Conservation (phyloP, 2,797 vertebrate species). For the Eulemur albifrons region DNA sequence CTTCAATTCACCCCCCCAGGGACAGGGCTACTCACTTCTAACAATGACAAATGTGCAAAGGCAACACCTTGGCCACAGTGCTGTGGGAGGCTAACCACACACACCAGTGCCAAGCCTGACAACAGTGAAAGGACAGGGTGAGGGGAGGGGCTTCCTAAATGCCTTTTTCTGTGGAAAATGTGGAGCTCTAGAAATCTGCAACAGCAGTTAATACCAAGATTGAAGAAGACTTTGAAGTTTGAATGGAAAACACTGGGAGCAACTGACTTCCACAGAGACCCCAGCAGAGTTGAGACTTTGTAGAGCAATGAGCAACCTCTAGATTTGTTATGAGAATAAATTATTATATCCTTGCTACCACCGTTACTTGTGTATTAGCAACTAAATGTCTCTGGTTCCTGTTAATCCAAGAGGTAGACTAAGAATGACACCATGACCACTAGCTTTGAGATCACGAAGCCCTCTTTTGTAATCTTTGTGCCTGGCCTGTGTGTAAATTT, state of each 20-base stretch:
- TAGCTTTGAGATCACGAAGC: background rate
- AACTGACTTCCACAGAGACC: background rate
- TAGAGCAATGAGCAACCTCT: background rate
- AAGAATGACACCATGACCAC: background rate
- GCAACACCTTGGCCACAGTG: background rate
- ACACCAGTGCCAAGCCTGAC: background rate
- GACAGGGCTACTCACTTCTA: constrained; percentile 37
- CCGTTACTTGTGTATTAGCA: background rate
- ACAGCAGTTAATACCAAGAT: background rate
- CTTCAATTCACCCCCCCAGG: constrained; percentile 44
- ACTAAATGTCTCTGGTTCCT: background rate
- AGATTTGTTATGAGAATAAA: constrained; percentile 22
- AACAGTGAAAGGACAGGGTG: background rate
- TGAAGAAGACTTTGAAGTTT: constrained; percentile 1
- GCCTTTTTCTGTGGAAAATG: background rate
- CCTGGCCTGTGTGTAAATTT: background rate
- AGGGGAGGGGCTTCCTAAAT: background rate
- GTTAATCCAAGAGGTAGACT: background rate
- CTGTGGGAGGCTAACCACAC: constrained; percentile 12
- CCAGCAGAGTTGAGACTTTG: background rate
- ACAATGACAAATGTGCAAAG: background rate
- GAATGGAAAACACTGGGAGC: background rate
- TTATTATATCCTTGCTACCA: background rate
- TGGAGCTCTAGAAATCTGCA: constrained; percentile 6
- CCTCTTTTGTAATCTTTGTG: background rate